Evolutionary conservation across 1,140 invertebrate genomes (phyloP).

Genomic region (Drosophila ananassae): DNA sequence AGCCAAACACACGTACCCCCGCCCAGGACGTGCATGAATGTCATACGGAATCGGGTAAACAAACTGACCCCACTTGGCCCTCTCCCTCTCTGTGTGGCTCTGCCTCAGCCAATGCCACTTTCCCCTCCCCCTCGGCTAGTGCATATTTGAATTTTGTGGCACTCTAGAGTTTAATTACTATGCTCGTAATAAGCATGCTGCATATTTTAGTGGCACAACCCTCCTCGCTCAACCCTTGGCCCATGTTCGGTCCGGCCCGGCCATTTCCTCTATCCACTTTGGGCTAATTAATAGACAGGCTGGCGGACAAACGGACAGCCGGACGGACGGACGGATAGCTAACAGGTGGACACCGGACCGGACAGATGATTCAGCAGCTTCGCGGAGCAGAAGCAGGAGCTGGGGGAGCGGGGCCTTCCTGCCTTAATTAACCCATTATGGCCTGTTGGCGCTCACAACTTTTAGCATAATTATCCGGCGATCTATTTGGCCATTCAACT

Average conservation of each 20-base stretch:
- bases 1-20: constrained; percentile 16
- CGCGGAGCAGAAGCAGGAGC: not conserved
- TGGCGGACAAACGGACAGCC: not conserved
- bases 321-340: not conserved
- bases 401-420: constrained; percentile 2
- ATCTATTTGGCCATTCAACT: constrained; percentile 57
- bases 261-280: constrained; percentile 44
- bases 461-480: constrained; percentile 52
- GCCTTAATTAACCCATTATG: constrained; percentile 72
- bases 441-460: constrained; percentile 36
- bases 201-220: constrained; percentile 50
- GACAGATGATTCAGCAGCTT: constrained; percentile 29
- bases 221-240: constrained; percentile 2
- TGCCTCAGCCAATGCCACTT: too few relatives aligned
- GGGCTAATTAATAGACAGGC: constrained; percentile 64
- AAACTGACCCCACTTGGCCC: constrained; percentile 34
- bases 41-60: constrained; percentile 58
- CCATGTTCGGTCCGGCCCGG: not conserved
- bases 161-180: constrained; percentile 70
- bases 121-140: not conserved
- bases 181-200: constrained; percentile 74
- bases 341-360: constrained; percentile 1
- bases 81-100: too few relatives aligned
- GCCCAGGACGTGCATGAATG: constrained; percentile 48
- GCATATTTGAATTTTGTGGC: constrained; percentile 67